Evolutionary conservation across 35 echinoderm and acorn worm species (phyloP).

Genomic region (Heliocidaris tuberculata): DNA sequence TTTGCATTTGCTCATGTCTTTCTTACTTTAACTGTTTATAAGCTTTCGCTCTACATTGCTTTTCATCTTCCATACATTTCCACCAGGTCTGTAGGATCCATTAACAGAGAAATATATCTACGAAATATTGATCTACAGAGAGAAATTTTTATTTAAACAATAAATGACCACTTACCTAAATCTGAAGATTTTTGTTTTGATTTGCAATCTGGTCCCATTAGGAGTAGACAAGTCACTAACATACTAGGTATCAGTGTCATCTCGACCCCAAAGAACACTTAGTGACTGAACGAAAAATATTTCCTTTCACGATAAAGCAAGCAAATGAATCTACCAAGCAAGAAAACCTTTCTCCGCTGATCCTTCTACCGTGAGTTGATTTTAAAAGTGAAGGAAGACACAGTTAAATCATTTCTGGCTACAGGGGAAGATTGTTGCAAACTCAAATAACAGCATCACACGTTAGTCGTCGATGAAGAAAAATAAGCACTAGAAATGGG

Average conservation of each 20-base stretch:
- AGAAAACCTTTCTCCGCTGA: neutral
- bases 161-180: constrained; percentile 8
- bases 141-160: neutral
- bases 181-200: constrained; percentile 28
- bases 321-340: neutral
- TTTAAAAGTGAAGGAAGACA: neutral
- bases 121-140: too few species aligned
- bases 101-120: too few species aligned
- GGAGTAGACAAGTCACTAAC: constrained; percentile 22
- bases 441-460: neutral
- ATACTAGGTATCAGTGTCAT: constrained; percentile 25
- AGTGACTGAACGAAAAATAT: neutral
- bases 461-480: neutral
- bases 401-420: neutral
- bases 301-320: neutral
- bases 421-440: neutral
- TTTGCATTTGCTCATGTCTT: too few species aligned
- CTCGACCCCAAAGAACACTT: neutral
- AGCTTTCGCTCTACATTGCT: too few species aligned
- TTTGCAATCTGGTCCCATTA: neutral
- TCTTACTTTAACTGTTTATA: too few species aligned
- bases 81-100: too few species aligned
- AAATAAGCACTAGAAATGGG: neutral
- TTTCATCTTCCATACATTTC: too few species aligned
- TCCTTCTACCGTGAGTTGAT: neutral